Base-by-base conservation (phyloP, 1,140 invertebrate genomes). In the Steinernema khuongi region DNA sequence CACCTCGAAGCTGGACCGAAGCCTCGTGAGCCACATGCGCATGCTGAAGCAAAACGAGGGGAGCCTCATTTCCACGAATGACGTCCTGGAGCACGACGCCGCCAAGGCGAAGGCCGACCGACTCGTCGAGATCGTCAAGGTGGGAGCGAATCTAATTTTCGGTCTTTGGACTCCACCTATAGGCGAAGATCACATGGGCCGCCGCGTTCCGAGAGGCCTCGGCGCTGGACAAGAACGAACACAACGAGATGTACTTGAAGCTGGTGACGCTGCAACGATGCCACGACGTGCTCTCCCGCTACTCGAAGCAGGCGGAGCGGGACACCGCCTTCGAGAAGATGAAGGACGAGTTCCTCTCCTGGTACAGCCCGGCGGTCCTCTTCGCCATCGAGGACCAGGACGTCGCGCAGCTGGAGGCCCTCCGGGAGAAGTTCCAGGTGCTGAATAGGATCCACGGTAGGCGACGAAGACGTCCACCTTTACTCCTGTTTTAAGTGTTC, bases 41-140 rank as follows among this genome's bases (percentile, higher is more conserved):
- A 80, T 80, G 79, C 69, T 80, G 19, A 70, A 70, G 29, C 80
- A 81, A 26, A 80, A 79, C 29, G 79, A 80, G 66, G 74, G 75
- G n/a, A 75, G 74, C 33, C 22, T 80, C 17, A 36, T 76, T 66
- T 68, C 77, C 31, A 79, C 77, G 14, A 79, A 43, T 50, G 41
- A 76, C 28, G 79, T 80, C 30, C 60, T 80, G 36, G 79, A 80
- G 44, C 81, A 67, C 60, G 79, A 80, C 68, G 71, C 81, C 19
- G 79, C 79, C 0, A 80, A 80, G 36, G 70, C 68, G 19, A 82
- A 71, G 22, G 68, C 81, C 2, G 79, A 80, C 67, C 74, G 77
- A 50, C 60, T 80, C 43, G 77, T 72, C 17, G 79, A 80, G 80
- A 69, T 80, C 28, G 33, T 80, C 1, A 81, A 73, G 29, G 76